These are phyloP conservation scores for Iguana delicatissima DNA, from an alignment of 2,797 vertebrate genomes.

Conservation along the genomic window DNA sequence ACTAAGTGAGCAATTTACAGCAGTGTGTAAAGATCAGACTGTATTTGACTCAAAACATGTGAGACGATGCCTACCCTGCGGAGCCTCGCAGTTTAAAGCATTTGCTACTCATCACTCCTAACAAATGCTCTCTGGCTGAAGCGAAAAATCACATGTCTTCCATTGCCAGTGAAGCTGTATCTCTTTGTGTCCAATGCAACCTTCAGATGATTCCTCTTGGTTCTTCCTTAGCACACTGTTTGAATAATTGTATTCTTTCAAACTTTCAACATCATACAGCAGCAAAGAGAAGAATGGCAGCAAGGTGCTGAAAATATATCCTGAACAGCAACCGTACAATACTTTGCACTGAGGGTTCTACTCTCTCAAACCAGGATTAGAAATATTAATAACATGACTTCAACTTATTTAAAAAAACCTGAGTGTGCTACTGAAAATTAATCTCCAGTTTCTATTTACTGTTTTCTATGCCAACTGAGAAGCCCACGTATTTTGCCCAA, in stretches of 20 bases:
- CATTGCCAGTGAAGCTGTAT: background rate
- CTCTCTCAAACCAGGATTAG: background rate
- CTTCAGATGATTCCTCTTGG: background rate
- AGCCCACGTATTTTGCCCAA: background rate
- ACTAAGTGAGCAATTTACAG: constrained; percentile 51
- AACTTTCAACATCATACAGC: constrained; percentile 16
- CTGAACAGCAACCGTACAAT: background rate
- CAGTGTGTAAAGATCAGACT: constrained; percentile 27
- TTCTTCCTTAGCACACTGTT: constrained; percentile 15
- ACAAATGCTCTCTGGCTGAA: constrained; percentile 43
- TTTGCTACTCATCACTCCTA: background rate
- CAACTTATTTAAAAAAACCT: background rate
- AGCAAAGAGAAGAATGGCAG: background rate
- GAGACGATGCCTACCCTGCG: constrained; percentile 18
- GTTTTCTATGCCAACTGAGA: background rate
- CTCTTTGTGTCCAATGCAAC: background rate
- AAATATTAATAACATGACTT: background rate
- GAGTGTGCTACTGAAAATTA: background rate
- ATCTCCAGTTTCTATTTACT: background rate
- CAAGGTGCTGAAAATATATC: constrained; percentile 12
- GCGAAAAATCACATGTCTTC: constrained; percentile 23
- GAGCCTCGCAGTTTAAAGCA: background rate
- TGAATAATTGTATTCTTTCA: background rate
- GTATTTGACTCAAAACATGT: constrained; percentile 48
- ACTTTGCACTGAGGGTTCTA: background rate